Evolutionary conservation across 2,888 invertebrate genomes (phyloP), one percentile per base, ranked within the genome.

Genomic region (Silvanus unidentatus): DNA sequence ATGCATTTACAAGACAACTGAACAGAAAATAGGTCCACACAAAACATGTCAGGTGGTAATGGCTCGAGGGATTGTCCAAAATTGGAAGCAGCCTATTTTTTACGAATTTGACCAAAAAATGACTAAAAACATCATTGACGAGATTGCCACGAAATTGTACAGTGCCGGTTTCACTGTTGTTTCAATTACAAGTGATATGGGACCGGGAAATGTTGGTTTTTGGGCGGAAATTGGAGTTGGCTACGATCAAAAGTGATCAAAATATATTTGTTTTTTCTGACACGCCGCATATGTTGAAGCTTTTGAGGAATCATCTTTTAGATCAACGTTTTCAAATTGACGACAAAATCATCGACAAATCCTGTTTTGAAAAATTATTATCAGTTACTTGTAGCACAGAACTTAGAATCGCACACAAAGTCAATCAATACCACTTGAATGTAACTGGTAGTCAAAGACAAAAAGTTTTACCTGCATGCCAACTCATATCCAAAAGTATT

Each of bases 1-100:
- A 2, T 48, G 52, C 28, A 54, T 58, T 14, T 54, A 59, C 16
- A 49, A 47, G 47, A 51, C 47, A 51, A 27, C 40, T 13, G 47
- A 61, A 44, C 48, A 48, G 32, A 46, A 47, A 35, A 16, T 59
- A 39, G 58, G 55, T 6, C 58, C 57, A n/a, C 55, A 59, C 38
- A 50, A 49, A 48, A 39, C 45, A 14, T 52, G 55, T 44, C 55
- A 60, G 50, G 44, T 45, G 22, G 53, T 55, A 30, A 54, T 60
- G 49, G 48, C 45, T 11, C 39, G 57, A 14, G 57, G 55, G 6
- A 14, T 57, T 8, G 35, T 55, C 47, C 14, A 34, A 8, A 44
- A 46, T 1, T 62, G 58, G 60, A 60, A 60, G 40, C 57, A 60
- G 30, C 32, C 28, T 5, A 32, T 32, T 4, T 32, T 12, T 32